phyloP scores from a whole-genome alignment of 2,888 invertebrate species.

The Leucophenga maculata region DNA sequence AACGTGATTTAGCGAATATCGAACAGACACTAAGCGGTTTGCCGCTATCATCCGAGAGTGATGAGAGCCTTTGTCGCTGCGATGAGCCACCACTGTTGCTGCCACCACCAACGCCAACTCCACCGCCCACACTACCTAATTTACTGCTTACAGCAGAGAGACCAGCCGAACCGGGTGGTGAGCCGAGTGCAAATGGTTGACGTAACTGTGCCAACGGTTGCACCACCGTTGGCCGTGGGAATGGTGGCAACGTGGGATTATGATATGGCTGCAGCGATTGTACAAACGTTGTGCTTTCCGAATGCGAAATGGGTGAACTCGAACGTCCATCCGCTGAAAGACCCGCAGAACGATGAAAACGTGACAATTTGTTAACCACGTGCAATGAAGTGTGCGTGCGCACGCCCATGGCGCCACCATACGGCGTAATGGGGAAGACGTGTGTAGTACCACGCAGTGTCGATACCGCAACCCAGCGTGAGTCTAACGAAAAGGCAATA shows the following conservation, averaged over 20 bases:
- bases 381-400: slow-evolving; percentile 95
- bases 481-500: slow-evolving; percentile 92
- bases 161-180: slow-evolving; percentile 62
- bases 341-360: slow-evolving; percentile 97
- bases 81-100: slow-evolving; percentile 67
- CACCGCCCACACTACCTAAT: slow-evolving; percentile 39
- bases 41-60: slow-evolving; percentile 80
- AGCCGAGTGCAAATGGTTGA: slow-evolving; percentile 74
- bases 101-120: slow-evolving; percentile 29
- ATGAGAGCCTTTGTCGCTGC: slow-evolving; percentile 79
- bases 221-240: slow-evolving; percentile 86
- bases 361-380: slow-evolving; percentile 93
- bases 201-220: slow-evolving; percentile 90
- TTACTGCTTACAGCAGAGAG: slow-evolving; percentile 37
- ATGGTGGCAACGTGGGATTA: slow-evolving; percentile 93
- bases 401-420: slow-evolving; percentile 92
- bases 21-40: slow-evolving; percentile 84
- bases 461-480: slow-evolving; percentile 96
- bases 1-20: slow-evolving; percentile 82
- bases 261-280: slow-evolving; percentile 78
- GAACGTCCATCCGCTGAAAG: slow-evolving; percentile 81
- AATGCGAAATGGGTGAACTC: slow-evolving; percentile 78
- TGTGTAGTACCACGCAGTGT: slow-evolving; percentile 97
- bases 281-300: slow-evolving; percentile 71
- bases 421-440: slow-evolving; percentile 96